Percentiles rank a stretch among this genome's conserved stretches.
These are phyloP conservation scores for Pimpla rufipes DNA, from an alignment of 2,888 invertebrate species.

Conservation along the genomic window DNA sequence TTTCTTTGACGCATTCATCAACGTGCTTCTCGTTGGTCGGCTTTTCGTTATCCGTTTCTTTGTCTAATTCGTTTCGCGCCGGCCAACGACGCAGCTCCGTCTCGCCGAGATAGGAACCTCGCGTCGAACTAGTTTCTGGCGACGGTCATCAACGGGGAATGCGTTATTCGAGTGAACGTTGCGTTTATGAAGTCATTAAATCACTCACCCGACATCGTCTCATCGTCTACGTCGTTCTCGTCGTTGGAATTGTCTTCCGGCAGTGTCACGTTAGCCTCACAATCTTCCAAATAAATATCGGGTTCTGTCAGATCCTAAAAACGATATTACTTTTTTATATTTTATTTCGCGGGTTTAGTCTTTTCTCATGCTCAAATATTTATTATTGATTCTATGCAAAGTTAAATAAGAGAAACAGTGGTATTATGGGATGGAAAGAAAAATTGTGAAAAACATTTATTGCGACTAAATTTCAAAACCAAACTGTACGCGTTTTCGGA, in stretches of 20 bases:
- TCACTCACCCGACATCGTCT: slow-evolving; percentile 91
- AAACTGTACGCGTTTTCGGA: too few relatives aligned
- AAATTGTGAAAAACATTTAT: too few relatives aligned
- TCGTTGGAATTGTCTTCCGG: slow-evolving; percentile 91
- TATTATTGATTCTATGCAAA: too few relatives aligned
- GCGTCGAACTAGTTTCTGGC: slow-evolving; percentile 75
- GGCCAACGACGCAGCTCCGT: slow-evolving; percentile 65
- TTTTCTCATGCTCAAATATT: too few relatives aligned
- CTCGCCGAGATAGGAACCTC: slow-evolving; percentile 71
- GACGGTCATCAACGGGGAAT: slow-evolving; percentile 9
- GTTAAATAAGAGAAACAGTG: too few relatives aligned
- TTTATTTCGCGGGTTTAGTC: slow-evolving; percentile 9
- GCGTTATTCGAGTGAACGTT: background rate
- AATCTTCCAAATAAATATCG: slow-evolving; percentile 89
- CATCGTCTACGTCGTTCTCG: slow-evolving; percentile 95
- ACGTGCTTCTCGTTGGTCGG: slow-evolving; percentile 74
- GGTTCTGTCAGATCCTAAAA: slow-evolving; percentile 88
- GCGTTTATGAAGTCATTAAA: background rate
- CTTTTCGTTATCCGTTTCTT: slow-evolving; percentile 73
- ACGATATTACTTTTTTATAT: slow-evolving; percentile 50
- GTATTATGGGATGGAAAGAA: too few relatives aligned
- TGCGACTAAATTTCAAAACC: too few relatives aligned
- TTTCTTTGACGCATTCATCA: slow-evolving; percentile 51
- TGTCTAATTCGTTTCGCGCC: slow-evolving; percentile 68
- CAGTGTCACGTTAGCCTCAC: slow-evolving; percentile 86